These are phyloP conservation scores for Lycophotia porphyrea DNA, from an alignment of 2,888 invertebrate genomes.

Conservation along the genomic window DNA sequence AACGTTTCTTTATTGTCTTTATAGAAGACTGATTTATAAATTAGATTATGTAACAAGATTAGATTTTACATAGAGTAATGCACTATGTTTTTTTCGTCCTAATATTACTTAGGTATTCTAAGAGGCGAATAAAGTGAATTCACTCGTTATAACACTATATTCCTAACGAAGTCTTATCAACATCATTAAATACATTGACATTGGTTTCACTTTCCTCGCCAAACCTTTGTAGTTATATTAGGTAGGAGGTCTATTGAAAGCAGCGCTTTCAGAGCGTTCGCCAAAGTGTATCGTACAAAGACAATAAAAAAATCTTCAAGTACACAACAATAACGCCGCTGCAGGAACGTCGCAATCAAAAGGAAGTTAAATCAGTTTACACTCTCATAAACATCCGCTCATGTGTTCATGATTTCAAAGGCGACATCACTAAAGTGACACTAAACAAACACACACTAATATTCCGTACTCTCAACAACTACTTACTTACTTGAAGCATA, in stretches of 20 bases:
- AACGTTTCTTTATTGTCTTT: not conserved
- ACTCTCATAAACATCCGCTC: slow-evolving; percentile 10
- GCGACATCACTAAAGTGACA: not conserved
- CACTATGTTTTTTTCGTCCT: not conserved
- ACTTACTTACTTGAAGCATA: not conserved
- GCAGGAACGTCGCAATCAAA: not conserved
- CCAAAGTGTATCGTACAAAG: not conserved
- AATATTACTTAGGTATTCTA: not conserved
- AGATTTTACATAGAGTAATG: slow-evolving; percentile 11
- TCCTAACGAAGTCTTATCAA: not conserved
- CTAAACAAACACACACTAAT: not conserved
- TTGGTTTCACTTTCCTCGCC: not conserved
- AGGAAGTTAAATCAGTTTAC: not conserved
- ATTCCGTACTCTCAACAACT: not conserved
- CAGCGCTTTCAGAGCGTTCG: not conserved
- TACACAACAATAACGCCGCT: not conserved
- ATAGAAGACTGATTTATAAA: slow-evolving; percentile 10
- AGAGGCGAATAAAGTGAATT: not conserved
- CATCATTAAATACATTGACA: not conserved
- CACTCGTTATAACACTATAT: not conserved
- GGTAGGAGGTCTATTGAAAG: not conserved
- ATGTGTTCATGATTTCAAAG: slow-evolving; percentile 11
- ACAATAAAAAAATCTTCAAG: not conserved
- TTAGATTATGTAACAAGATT: slow-evolving; percentile 9
- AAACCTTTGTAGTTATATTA: not conserved